Percentiles rank a stretch among this genome's conserved stretches.
phyloP scores from a whole-genome alignment of 2,888 invertebrate genomes.

The Mermis nigrescens region DNA sequence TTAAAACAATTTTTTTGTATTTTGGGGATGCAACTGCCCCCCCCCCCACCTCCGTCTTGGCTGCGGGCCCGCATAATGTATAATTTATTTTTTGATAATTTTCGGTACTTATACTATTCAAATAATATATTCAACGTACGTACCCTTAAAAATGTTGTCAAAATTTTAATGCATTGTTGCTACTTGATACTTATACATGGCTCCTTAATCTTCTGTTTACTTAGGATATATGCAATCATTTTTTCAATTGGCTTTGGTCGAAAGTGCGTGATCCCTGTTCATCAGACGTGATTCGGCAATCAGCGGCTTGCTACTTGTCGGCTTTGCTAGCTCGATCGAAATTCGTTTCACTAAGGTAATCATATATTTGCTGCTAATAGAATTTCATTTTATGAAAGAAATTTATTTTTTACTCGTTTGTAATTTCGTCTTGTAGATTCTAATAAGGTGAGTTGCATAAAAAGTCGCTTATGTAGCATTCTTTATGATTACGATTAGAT shows the following conservation, averaged over 20 bases:
- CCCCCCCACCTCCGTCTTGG: too few relatives aligned
- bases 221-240: slow-evolving; percentile 41
- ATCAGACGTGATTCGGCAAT: slow-evolving; percentile 47
- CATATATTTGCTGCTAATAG: background rate
- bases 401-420: background rate
- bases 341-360: slow-evolving; percentile 1
- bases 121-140: too few relatives aligned
- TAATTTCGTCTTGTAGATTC: background rate
- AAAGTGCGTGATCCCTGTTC: slow-evolving; percentile 49
- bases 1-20: too few relatives aligned
- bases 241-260: slow-evolving; percentile 52
- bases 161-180: too few relatives aligned
- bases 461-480: too few relatives aligned
- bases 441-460: too few relatives aligned
- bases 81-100: too few relatives aligned
- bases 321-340: slow-evolving; percentile 44
- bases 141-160: too few relatives aligned
- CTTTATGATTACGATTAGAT: too few relatives aligned
- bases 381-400: background rate
- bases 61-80: too few relatives aligned
- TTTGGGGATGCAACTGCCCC: too few relatives aligned
- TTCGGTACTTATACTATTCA: too few relatives aligned
- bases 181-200: background rate
- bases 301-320: slow-evolving; percentile 52
- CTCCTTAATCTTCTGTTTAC: background rate